Conservation (phyloP, 2,888 invertebrate genomes). For the Eudasyphora cyanicolor region DNA sequence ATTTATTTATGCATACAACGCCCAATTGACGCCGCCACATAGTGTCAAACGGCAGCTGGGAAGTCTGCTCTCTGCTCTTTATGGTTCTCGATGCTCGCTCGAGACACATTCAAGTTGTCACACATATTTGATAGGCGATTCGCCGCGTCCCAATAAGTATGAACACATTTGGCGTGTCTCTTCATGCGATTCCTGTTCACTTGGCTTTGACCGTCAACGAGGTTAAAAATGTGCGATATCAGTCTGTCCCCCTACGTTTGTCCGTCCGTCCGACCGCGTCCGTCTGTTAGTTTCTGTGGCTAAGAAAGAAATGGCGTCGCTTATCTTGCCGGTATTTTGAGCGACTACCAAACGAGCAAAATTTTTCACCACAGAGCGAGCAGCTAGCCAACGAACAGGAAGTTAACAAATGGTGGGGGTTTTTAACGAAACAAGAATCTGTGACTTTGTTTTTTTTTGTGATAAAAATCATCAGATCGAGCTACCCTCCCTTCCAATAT, state of each 20-base stretch:
- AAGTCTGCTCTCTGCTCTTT: neutral
- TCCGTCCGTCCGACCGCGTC: neutral
- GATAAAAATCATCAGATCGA: too few relatives aligned
- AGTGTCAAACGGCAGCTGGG: neutral
- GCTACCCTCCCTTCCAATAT: too few relatives aligned
- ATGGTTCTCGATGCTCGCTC: too few relatives aligned
- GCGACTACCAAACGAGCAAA: neutral
- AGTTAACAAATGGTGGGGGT: slow-evolving; percentile 24
- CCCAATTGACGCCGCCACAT: too few relatives aligned
- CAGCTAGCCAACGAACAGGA: too few relatives aligned
- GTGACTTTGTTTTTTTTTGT: slow-evolving; percentile 15
- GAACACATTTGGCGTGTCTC: neutral
- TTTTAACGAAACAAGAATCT: slow-evolving; percentile 11
- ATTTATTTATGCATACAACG: too few relatives aligned
- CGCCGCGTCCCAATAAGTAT: neutral
- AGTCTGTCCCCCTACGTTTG: neutral
- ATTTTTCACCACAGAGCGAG: slow-evolving; percentile 20
- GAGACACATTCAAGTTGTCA: neutral
- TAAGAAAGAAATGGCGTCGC: slow-evolving; percentile 53
- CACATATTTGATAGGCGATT: neutral
- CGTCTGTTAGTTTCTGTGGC: neutral
- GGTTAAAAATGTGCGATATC: slow-evolving; percentile 46
- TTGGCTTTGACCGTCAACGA: slow-evolving; percentile 66
- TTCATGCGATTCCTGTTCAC: slow-evolving; percentile 47
- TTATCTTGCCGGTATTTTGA: slow-evolving; percentile 43